Conservation (phyloP, 2,888 invertebrate species). For the Laothoe populi region DNA sequence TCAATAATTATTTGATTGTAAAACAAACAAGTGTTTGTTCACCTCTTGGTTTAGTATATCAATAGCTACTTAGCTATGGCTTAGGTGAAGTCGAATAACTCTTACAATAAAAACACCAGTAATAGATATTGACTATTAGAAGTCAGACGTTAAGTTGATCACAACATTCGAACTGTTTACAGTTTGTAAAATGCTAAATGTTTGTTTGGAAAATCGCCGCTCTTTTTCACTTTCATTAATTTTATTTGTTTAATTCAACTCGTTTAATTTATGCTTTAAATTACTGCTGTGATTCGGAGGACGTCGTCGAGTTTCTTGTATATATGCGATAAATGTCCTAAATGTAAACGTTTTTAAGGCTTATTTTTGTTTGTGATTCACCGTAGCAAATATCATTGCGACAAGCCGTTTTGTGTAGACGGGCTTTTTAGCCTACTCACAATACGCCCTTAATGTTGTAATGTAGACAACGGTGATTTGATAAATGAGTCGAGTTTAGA, state of each 20-base stretch:
- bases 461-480: constrained; percentile 78
- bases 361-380: constrained; percentile 55
- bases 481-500: constrained; percentile 75
- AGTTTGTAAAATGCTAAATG: constrained; percentile 53
- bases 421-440: constrained; percentile 74
- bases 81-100: too few species aligned
- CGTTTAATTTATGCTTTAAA: constrained; percentile 68
- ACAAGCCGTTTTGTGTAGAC: constrained; percentile 62
- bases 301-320: constrained; percentile 32
- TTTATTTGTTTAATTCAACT: constrained; percentile 73
- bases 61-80: too few species aligned
- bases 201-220: constrained; percentile 60
- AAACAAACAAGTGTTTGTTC: too few species aligned
- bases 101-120: neutral
- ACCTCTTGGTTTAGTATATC: too few species aligned
- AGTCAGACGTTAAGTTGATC: constrained; percentile 5
- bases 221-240: constrained; percentile 68
- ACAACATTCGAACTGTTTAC: constrained; percentile 38
- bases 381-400: constrained; percentile 46
- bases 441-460: constrained; percentile 66
- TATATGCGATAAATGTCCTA: constrained; percentile 39
- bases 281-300: constrained; percentile 61
- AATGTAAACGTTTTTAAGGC: constrained; percentile 49
- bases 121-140: neutral
- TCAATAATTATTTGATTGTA: neutral